Base-by-base conservation (phyloP, 2,113 vertebrate genomes). In the Dunckerocampus dactyliophorus region DNA sequence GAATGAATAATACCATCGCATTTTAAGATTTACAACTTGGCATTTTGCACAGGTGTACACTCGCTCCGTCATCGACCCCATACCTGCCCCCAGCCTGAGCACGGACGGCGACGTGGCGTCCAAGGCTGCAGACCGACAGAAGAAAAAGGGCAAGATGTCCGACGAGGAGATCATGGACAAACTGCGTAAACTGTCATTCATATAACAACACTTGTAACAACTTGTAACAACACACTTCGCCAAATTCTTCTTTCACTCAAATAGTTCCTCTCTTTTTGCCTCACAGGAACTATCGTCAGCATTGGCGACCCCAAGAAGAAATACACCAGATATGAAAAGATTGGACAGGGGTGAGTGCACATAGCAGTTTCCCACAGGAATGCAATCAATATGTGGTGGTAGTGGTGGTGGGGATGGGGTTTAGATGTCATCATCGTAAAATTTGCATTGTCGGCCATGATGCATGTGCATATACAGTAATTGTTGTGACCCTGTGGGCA, bases 111-210 rank as follows among this genome's bases (percentile, higher is more conserved):
- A 98, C 13, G 56, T 82, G 2, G 92, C 90, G 20, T 87, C 91
- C 2, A 98, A 93, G 80, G 88, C 90, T 0, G 85, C 89, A 16
- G 96, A 98, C 57, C 92, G 92, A 77, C 94, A 94, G 89, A 98
- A 94, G 59, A 98, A 95, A 92, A 99, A 98, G 86, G 90, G 92
- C 67, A 99, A 98, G 85, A 98, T 99, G 96, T 93, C 95, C 0
- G 96, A 99, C 56, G 95, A 98, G 78, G 96, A 99, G 82, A 98
- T 99, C 80, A 98, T 96, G 94, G 96, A 99, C 76, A 98, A 94
- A 91, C 92, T 99, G 80, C 92, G 96, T 99, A 91, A 76, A 92
- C 50, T 1, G 11, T 17, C 8, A 37, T 49, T 14, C 11, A 22
- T 19, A 15, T 54, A 9, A n/a, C n/a, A 15, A 3, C 11, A 37